Evolutionary conservation across 2,113 vertebrate genomes (phyloP), one percentile per base, ranked within the genome.

Genomic region (Psittacara wagleri): DNA sequence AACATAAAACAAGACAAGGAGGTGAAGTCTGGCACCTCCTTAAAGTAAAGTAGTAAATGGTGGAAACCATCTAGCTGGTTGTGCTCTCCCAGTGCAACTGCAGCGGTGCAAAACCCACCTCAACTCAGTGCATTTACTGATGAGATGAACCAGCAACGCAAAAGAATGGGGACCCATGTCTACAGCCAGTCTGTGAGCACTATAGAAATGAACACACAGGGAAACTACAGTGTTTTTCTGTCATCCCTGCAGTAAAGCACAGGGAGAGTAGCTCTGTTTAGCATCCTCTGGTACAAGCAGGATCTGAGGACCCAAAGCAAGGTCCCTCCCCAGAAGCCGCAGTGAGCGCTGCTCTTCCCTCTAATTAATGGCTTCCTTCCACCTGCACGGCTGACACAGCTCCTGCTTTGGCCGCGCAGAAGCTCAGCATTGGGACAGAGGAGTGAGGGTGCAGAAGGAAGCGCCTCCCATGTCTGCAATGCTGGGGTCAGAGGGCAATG

Each of bases 331-430:
- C 78, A 82, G 48, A 63, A 64, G 41, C 90, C 67, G 15, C 86
- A 68, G 24, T 70, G 81, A 95, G 39, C 11, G 10, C 28, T 39
- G 3, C 59, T 94, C 75, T 93, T 86, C 54, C 41, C 74, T 1
- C 81, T 97, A 79, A 96, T 95, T 90, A 97, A 95, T 95, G 91
- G 28, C 94, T 98, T 98, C 98, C 96, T 98, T 97, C 97, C 96
- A 97, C 90, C 94, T 92, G 61, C 91, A 33, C 3, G 27, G 41
- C 88, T 48, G 62, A 73, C 64, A 72, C 66, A 25, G 48, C 57
- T 55, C 35, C 57, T 1, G 3, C 31, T 83, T 49, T 1, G 2
- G 61, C 74, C 3, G 0, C 3, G 0, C 14, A 39, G 66, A 18
- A 46, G 24, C 82, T 64, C 3, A 0, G 20, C 59, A 1, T 6